A percentile compares a stretch with the other conserved stretches of the same genome.
phyloP scores from a whole-genome alignment of 2,797 vertebrate species.

The Chiloscyllium punctatum region DNA sequence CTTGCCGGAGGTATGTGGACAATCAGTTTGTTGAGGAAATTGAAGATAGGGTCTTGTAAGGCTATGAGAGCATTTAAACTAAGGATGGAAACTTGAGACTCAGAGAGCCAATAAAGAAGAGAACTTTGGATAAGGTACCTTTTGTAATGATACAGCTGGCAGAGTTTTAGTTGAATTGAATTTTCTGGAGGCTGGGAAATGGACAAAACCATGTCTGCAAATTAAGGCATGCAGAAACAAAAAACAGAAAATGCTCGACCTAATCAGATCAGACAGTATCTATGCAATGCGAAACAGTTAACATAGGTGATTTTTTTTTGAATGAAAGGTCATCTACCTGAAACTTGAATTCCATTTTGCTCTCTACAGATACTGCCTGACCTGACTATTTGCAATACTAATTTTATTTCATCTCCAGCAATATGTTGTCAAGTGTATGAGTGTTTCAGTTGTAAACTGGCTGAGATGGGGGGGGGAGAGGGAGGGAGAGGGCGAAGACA shows the following conservation, averaged over 20 bases:
- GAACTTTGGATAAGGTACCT: no score
- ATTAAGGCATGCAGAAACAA: background rate
- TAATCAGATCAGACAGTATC: background rate
- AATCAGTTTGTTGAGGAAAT: no score
- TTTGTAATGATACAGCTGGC: background rate
- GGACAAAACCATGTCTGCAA: background rate
- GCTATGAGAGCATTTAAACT: background rate
- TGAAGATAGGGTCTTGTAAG: background rate
- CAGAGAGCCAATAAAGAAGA: background rate
- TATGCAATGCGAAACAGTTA: background rate
- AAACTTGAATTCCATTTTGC: no score
- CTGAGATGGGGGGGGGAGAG: background rate
- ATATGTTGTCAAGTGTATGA: background rate
- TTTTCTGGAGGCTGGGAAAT: background rate
- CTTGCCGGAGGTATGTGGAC: no score
- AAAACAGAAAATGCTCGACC: background rate
- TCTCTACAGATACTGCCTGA: no score
- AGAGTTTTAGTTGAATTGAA: background rate
- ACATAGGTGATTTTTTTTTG: no score
- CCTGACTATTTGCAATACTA: no score
- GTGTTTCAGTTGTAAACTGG: background rate
- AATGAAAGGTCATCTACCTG: no score
- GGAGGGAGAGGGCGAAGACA: no score
- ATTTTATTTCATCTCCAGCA: no score
- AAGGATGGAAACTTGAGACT: background rate